Conservation (phyloP, 1,140 invertebrate genomes). For the Cotesia glomerata region DNA sequence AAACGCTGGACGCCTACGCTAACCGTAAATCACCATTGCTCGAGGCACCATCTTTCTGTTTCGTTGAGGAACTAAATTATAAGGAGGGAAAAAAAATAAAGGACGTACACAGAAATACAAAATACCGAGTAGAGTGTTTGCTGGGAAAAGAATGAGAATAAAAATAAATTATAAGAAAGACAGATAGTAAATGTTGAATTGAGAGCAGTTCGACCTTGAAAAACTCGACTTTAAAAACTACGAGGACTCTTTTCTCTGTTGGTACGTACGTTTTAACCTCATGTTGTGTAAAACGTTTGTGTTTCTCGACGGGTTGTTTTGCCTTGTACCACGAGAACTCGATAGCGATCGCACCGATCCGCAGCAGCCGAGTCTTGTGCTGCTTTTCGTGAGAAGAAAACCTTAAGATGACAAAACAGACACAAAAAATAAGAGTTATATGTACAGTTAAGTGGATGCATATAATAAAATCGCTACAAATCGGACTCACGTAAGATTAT, state of each 20-base stretch:
- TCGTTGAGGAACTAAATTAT: too few relatives aligned
- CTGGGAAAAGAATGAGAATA: neutral
- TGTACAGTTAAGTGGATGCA: neutral
- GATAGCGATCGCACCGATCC: conserved; percentile 33
- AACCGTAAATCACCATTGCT: conserved; percentile 52
- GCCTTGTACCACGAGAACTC: conserved; percentile 30
- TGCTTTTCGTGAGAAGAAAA: conserved; percentile 29
- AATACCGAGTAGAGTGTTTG: neutral
- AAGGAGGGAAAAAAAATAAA: neutral
- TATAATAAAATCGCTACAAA: conserved; percentile 21
- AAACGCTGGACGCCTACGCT: conserved; percentile 59
- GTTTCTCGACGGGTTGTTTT: conserved; percentile 23
- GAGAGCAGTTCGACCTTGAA: conserved; percentile 23
- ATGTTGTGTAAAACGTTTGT: conserved; percentile 17
- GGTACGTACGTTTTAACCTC: conserved; percentile 12
- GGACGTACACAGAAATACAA: neutral
- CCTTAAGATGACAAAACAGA: conserved; percentile 1
- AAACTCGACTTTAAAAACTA: neutral
- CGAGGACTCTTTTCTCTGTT: conserved; percentile 3
- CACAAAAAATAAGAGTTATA: neutral
- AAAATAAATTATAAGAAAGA: neutral
- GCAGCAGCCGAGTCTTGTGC: neutral
- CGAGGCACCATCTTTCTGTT: neutral
- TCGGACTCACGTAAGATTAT: conserved; percentile 25
- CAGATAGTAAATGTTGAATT: conserved; percentile 3